Conservation (phyloP, 2,797 vertebrate species). For the Rhinoraja longicauda region DNA sequence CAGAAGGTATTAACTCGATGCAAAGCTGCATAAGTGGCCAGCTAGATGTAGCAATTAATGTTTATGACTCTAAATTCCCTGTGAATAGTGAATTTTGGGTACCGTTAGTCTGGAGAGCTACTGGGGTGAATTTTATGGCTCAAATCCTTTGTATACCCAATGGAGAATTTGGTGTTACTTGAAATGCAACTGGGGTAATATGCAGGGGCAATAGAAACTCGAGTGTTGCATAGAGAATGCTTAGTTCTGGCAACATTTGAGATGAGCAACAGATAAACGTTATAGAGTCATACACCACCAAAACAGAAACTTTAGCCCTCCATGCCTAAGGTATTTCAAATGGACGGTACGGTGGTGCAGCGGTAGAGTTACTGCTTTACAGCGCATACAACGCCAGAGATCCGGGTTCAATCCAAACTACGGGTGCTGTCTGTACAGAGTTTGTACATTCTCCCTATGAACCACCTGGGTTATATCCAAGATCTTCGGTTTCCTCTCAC, state of each 20-base stretch:
- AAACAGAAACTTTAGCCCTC: too few relatives aligned
- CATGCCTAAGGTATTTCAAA: too few relatives aligned
- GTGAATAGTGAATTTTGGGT: not conserved
- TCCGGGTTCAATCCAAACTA: too few relatives aligned
- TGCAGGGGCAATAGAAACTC: not conserved
- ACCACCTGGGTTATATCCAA: too few relatives aligned
- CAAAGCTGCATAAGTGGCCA: not conserved
- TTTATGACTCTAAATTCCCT: not conserved
- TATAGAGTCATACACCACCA: not conserved
- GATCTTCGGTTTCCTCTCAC: too few relatives aligned
- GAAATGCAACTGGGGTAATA: not conserved
- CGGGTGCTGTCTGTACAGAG: too few relatives aligned
- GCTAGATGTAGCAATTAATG: not conserved
- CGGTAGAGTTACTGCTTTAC: too few relatives aligned
- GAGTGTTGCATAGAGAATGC: not conserved
- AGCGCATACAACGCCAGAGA: too few relatives aligned
- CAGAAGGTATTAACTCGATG: constrained; percentile 29
- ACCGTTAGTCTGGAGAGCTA: not conserved
- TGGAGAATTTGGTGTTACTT: not conserved
- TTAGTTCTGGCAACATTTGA: not conserved
- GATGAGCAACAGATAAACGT: not conserved
- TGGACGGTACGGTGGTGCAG: too few relatives aligned
- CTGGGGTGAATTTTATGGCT: not conserved
- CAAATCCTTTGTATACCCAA: not conserved
- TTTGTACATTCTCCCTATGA: too few relatives aligned